These are phyloP conservation scores for Bungarus multicinctus DNA, from an alignment of 2,113 vertebrate species.

Conservation along the genomic window DNA sequence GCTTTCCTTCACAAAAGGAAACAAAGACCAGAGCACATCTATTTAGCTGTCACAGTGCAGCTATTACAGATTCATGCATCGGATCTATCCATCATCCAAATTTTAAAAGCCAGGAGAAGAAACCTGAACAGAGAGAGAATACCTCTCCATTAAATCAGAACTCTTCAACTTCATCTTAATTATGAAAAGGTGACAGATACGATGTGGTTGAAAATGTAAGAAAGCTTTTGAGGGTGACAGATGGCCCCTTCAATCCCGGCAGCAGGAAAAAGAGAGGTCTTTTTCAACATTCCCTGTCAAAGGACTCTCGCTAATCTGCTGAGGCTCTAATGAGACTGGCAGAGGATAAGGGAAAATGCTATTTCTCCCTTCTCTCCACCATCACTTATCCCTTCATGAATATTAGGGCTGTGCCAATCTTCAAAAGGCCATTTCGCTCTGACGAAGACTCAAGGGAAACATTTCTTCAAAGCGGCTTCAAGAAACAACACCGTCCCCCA, in stretches of 20 bases:
- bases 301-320: neutral
- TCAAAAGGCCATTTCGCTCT: neutral
- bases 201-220: conserved; percentile 39
- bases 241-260: conserved; percentile 23
- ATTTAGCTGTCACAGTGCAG: neutral
- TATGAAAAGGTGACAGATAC: conserved; percentile 51
- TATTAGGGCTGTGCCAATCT: neutral
- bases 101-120: conserved; percentile 47
- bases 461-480: neutral
- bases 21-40: conserved; percentile 41
- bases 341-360: neutral
- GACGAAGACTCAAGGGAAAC: neutral
- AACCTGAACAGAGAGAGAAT: conserved; percentile 26
- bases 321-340: conserved; percentile 6
- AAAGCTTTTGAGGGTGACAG: conserved; percentile 32
- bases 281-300: conserved; percentile 16
- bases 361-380: neutral
- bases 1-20: conserved; percentile 35
- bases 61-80: conserved; percentile 25
- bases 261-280: conserved; percentile 17
- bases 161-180: conserved; percentile 50
- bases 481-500: neutral
- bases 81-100: conserved; percentile 52
- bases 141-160: conserved; percentile 44
- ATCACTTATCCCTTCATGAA: neutral